phyloP scores from a whole-genome alignment of 2,797 vertebrate genomes.

The Otolemur crassicaudatus region DNA sequence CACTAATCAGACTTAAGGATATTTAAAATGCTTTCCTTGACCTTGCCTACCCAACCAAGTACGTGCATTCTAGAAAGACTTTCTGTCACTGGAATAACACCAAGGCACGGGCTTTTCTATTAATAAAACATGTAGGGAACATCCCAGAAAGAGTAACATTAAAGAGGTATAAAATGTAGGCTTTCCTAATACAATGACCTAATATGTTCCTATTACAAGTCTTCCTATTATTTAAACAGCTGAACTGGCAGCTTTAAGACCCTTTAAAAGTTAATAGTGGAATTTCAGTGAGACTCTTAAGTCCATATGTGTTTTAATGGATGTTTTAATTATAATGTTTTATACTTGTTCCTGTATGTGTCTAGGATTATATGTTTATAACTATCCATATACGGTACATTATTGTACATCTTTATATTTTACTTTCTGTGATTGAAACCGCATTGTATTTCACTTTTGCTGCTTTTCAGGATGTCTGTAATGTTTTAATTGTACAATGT shows the following conservation, averaged over 20 bases:
- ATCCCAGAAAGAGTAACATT: conserved; percentile 66
- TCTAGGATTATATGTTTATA: conserved; percentile 73
- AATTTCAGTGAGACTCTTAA: conserved; percentile 75
- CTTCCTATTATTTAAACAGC: conserved; percentile 83
- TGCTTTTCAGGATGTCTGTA: conserved; percentile 65
- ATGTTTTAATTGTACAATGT: conserved; percentile 68
- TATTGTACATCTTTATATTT: conserved; percentile 69
- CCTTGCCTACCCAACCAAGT: background rate
- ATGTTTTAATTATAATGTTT: conserved; percentile 78
- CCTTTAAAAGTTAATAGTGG: conserved; percentile 78
- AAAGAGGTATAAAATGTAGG: conserved; percentile 63
- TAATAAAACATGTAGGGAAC: conserved; percentile 50
- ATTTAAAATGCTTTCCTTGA: conserved; percentile 51
- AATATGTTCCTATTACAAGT: conserved; percentile 76
- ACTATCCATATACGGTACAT: conserved; percentile 59
- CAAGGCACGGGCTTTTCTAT: background rate
- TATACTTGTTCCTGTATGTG: conserved; percentile 70
- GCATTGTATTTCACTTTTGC: conserved; percentile 70
- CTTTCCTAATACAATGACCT: conserved; percentile 75
- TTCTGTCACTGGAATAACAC: conserved; percentile 66
- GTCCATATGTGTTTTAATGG: conserved; percentile 77
- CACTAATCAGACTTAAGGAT: background rate
- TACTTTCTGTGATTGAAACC: conserved; percentile 68
- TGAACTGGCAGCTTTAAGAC: conserved; percentile 75
- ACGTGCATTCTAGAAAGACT: background rate